Percentiles rank a stretch among this genome's conserved stretches.
phyloP scores from a whole-genome alignment of 2,888 invertebrate species.

The Spilosoma lubricipeda region DNA sequence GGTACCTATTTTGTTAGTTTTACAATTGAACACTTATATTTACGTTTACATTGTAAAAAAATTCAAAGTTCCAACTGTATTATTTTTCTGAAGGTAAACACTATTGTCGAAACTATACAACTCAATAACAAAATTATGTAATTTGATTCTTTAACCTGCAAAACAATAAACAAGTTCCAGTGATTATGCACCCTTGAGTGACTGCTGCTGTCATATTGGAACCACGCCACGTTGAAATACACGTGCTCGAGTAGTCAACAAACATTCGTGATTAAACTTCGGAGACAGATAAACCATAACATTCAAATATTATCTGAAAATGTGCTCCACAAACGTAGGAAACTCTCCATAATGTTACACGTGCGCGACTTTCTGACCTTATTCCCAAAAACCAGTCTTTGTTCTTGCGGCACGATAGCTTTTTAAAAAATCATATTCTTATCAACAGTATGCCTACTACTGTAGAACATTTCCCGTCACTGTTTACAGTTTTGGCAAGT shows the following conservation, averaged over 20 bases:
- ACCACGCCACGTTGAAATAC: slow-evolving; percentile 40
- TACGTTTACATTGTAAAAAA: background rate
- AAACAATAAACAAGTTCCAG: slow-evolving; percentile 17
- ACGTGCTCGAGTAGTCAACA: slow-evolving; percentile 24
- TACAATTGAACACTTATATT: background rate
- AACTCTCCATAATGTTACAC: slow-evolving; percentile 4
- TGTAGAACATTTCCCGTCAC: slow-evolving; percentile 23
- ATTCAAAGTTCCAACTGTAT: background rate
- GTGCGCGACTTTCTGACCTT: slow-evolving; percentile 2
- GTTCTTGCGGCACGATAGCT: background rate
- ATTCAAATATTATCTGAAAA: slow-evolving; percentile 22
- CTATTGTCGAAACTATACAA: background rate
- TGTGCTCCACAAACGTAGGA: slow-evolving; percentile 14
- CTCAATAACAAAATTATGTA: background rate
- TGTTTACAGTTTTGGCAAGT: slow-evolving; percentile 40
- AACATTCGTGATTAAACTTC: slow-evolving; percentile 18
- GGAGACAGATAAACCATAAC: slow-evolving; percentile 25
- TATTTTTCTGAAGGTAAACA: background rate
- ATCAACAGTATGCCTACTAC: slow-evolving; percentile 28
- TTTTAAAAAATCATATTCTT: slow-evolving; percentile 17
- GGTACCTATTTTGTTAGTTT: background rate
- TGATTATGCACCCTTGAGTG: slow-evolving; percentile 22
- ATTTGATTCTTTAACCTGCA: slow-evolving; percentile 22
- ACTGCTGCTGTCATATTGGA: slow-evolving; percentile 30
- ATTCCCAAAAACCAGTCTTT: slow-evolving; percentile 15